Conservation (phyloP, 2,113 vertebrate genomes). For the Ursus arctos region DNA sequence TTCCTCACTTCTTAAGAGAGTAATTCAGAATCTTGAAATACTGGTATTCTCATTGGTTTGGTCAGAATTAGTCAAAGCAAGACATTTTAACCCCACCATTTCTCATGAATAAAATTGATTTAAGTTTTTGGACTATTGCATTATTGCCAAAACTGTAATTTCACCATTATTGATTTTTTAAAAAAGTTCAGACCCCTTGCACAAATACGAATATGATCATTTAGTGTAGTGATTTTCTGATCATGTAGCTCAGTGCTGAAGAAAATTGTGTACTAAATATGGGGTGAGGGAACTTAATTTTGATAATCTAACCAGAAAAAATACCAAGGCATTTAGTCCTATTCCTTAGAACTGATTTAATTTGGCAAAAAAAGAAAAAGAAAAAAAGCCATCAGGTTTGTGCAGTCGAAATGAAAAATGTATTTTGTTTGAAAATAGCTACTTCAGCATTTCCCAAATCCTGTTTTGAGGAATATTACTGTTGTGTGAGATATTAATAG, state of each 20-base stretch:
- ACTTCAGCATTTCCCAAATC: constrained; percentile 59
- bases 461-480: constrained; percentile 57
- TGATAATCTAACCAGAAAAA: constrained; percentile 19
- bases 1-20: constrained; percentile 2
- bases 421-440: constrained; percentile 62
- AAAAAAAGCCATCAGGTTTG: background rate
- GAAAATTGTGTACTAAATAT: constrained; percentile 48
- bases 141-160: constrained; percentile 42
- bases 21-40: constrained; percentile 16
- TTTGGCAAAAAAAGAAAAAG: background rate
- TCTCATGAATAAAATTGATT: constrained; percentile 1
- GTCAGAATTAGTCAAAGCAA: background rate
- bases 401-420: background rate
- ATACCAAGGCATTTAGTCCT: background rate
- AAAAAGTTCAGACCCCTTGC: background rate
- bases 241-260: constrained; percentile 32
- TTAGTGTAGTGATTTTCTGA: constrained; percentile 58
- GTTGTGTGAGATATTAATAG: constrained; percentile 53
- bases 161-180: background rate
- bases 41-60: constrained; percentile 1
- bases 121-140: background rate
- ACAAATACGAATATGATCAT: background rate
- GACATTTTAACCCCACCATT: background rate
- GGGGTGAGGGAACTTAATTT: constrained; percentile 28
- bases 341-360: constrained; percentile 40